A percentile compares a stretch with the other conserved stretches of the same genome.
phyloP scores from a whole-genome alignment of 2,888 invertebrate species.

The Nowickia ferox region DNA sequence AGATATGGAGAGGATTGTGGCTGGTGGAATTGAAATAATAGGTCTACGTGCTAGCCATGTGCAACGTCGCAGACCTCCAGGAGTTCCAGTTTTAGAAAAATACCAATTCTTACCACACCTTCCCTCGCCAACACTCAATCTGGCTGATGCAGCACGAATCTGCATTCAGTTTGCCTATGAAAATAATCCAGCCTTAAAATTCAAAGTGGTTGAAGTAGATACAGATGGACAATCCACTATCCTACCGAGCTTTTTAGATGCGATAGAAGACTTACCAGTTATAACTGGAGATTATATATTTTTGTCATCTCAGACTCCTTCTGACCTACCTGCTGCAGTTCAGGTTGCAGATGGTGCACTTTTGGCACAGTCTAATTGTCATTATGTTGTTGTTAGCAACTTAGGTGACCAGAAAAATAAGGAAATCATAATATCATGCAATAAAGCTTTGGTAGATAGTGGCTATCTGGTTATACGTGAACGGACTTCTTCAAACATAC shows the following conservation, averaged over 20 bases:
- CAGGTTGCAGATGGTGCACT: conserved; percentile 87
- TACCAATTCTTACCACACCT: conserved; percentile 89
- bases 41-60: conserved; percentile 91
- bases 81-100: conserved; percentile 90
- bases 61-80: conserved; percentile 87
- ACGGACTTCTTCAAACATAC: conserved; percentile 84
- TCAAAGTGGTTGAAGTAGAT: conserved; percentile 86
- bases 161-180: conserved; percentile 89
- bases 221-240: conserved; percentile 84
- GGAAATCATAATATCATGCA: conserved; percentile 83
- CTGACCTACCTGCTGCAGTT: conserved; percentile 84
- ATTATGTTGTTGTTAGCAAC: conserved; percentile 78
- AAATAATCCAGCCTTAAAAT: conserved; percentile 86
- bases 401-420: conserved; percentile 74
- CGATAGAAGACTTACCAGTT: conserved; percentile 88
- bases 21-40: conserved; percentile 90
- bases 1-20: conserved; percentile 83
- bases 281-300: conserved; percentile 87
- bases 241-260: conserved; percentile 85
- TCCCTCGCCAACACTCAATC: conserved; percentile 75
- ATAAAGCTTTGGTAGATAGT: conserved; percentile 84
- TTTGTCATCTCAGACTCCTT: conserved; percentile 79
- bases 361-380: conserved; percentile 79
- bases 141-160: conserved; percentile 85
- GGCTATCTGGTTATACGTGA: conserved; percentile 87